phyloP scores from a whole-genome alignment of 2,888 invertebrate species.

The Falcaria lacertinaria region DNA sequence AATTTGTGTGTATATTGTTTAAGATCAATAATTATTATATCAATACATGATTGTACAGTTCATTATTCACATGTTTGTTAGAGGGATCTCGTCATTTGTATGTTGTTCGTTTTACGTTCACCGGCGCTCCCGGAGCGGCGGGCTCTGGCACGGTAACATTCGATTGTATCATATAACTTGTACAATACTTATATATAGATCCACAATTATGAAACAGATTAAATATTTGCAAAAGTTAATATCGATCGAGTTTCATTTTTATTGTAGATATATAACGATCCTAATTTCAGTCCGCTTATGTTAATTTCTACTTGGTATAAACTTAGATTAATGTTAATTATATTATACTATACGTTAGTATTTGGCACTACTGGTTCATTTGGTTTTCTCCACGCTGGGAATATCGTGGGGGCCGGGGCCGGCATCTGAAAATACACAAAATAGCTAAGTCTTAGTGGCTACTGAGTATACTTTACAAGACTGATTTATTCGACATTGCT shows the following conservation, averaged over 20 bases:
- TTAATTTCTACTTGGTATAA: constrained; percentile 33
- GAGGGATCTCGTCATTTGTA: constrained; percentile 51
- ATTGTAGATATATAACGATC: constrained; percentile 19
- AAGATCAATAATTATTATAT: constrained; percentile 61
- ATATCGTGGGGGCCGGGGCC: constrained; percentile 82
- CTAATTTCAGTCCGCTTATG: constrained; percentile 45
- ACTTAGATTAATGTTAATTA: constrained; percentile 33
- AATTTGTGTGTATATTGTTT: constrained; percentile 77
- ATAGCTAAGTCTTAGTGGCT: too few species aligned
- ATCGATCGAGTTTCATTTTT: constrained; percentile 61
- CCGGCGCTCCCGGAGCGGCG: constrained; percentile 43
- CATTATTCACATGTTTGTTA: constrained; percentile 53
- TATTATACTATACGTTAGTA: constrained; percentile 34
- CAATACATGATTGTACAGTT: constrained; percentile 68
- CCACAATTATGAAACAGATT: constrained; percentile 81
- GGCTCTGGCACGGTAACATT: constrained; percentile 59
- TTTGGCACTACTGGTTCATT: constrained; percentile 40
- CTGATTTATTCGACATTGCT: too few species aligned
- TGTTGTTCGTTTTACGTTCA: constrained; percentile 55
- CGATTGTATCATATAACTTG: constrained; percentile 77
- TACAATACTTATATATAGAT: constrained; percentile 81
- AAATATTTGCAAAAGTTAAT: constrained; percentile 81
- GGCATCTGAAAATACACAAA: constrained; percentile 54
- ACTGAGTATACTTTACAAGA: too few species aligned
- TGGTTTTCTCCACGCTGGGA: constrained; percentile 29